These are phyloP conservation scores for Monomorium pharaonis DNA, from an alignment of 1,140 invertebrate genomes.

Conservation along the genomic window DNA sequence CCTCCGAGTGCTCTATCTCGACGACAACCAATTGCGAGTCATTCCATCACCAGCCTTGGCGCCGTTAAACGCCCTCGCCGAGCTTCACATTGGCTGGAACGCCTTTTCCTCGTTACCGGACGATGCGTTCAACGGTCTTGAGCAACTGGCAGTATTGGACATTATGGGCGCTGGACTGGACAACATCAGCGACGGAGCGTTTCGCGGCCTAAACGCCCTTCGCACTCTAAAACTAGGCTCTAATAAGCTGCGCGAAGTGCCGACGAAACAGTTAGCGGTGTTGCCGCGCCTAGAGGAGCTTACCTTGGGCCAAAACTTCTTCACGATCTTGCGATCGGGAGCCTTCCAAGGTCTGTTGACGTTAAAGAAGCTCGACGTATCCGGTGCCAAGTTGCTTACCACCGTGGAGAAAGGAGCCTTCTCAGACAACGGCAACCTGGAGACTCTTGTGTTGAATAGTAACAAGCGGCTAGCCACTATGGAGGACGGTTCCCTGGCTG, in stretches of 20 bases:
- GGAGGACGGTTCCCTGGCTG: slow-evolving; percentile 91
- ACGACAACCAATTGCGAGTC: slow-evolving; percentile 92
- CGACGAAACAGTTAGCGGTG: slow-evolving; percentile 90
- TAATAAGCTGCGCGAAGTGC: slow-evolving; percentile 91
- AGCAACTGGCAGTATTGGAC: slow-evolving; percentile 90
- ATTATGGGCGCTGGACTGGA: slow-evolving; percentile 91
- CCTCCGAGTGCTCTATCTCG: slow-evolving; percentile 92
- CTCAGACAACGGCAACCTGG: slow-evolving; percentile 92
- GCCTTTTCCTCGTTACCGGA: slow-evolving; percentile 90
- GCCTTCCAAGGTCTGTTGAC: slow-evolving; percentile 92
- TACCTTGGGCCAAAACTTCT: slow-evolving; percentile 93
- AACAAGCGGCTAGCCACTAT: slow-evolving; percentile 90
- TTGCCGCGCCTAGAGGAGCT: slow-evolving; percentile 92
- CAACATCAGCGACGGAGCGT: slow-evolving; percentile 91
- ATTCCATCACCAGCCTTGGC: slow-evolving; percentile 91
- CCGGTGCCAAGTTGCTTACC: slow-evolving; percentile 89
- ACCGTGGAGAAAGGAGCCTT: slow-evolving; percentile 91
- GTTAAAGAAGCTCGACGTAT: slow-evolving; percentile 91
- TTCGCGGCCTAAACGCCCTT: slow-evolving; percentile 90
- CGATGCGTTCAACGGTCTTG: slow-evolving; percentile 91
- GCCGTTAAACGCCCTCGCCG: slow-evolving; percentile 90
- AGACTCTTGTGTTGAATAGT: slow-evolving; percentile 90
- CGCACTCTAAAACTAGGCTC: slow-evolving; percentile 91
- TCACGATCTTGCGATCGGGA: slow-evolving; percentile 88
- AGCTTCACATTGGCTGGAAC: slow-evolving; percentile 94